Percentiles rank a stretch among this genome's conserved stretches.
These are phyloP conservation scores for Lomographa bimaculata DNA, from an alignment of 2,888 invertebrate species.

Conservation along the genomic window DNA sequence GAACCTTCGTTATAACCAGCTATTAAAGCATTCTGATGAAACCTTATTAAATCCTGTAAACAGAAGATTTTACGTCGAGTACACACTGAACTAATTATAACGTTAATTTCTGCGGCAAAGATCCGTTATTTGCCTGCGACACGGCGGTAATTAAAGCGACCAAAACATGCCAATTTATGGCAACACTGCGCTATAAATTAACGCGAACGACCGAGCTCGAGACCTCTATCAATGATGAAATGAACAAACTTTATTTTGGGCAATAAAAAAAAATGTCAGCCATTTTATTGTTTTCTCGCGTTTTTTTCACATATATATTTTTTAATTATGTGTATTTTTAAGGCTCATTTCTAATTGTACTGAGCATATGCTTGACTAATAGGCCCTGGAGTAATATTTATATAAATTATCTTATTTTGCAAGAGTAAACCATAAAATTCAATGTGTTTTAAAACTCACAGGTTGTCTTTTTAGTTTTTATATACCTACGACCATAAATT, in stretches of 20 bases:
- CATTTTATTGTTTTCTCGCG: conserved; percentile 2
- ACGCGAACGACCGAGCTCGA: conserved; percentile 32
- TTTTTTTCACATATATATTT: conserved; percentile 1
- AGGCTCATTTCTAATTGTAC: too few species aligned
- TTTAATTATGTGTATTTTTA: too few species aligned
- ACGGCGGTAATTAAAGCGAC: conserved; percentile 56
- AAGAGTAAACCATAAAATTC: too few species aligned
- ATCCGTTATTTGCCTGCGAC: conserved; percentile 47
- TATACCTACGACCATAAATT: too few species aligned
- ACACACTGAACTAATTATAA: conserved; percentile 39
- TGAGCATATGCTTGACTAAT: too few species aligned
- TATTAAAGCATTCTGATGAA: conserved; percentile 15
- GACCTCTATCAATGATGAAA: conserved; percentile 46
- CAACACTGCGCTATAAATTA: conserved; percentile 56
- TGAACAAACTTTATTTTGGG: conserved; percentile 23
- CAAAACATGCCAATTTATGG: conserved; percentile 59
- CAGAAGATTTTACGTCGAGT: conserved; percentile 20
- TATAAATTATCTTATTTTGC: too few species aligned
- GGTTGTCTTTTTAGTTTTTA: too few species aligned
- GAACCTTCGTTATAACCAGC: too few species aligned
- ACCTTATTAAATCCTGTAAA: conserved; percentile 22
- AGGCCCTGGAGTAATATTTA: too few species aligned
- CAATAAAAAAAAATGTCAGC: conserved; percentile 10
- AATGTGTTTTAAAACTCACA: too few species aligned
- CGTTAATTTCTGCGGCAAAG: conserved; percentile 49